Percentiles rank a stretch among this genome's conserved stretches.
These are phyloP conservation scores for Salvator merianae DNA, from an alignment of 2,113 vertebrate species.

Conservation along the genomic window DNA sequence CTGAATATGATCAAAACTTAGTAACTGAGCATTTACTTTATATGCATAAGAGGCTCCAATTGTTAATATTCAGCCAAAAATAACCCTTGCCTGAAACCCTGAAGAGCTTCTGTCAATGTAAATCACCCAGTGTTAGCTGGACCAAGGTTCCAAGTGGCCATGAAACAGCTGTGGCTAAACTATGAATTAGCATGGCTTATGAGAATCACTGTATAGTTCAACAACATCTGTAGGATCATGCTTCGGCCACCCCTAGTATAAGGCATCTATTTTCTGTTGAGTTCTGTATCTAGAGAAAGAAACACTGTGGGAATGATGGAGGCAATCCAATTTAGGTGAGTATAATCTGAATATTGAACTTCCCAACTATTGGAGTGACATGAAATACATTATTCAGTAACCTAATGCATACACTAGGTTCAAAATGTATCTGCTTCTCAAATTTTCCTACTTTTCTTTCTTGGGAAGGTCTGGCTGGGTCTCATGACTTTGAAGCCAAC, in stretches of 20 bases:
- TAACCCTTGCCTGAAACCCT: background rate
- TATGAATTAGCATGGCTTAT: too few relatives aligned
- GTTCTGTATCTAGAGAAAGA: background rate
- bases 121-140: background rate
- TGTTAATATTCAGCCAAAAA: background rate
- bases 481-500: conserved; percentile 42
- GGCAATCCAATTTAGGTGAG: conserved; percentile 1
- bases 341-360: background rate
- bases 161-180: background rate
- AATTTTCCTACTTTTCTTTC: conserved; percentile 7
- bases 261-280: background rate
- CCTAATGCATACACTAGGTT: background rate
- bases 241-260: too few relatives aligned
- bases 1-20: background rate
- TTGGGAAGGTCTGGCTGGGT: background rate
- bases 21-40: background rate
- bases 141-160: background rate
- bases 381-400: conserved; percentile 14
- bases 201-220: too few relatives aligned
- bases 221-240: too few relatives aligned
- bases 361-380: background rate
- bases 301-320: background rate
- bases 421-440: background rate
- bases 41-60: background rate
- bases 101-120: background rate